These are phyloP conservation scores for Aricia artaxerxes DNA, from an alignment of 2,888 invertebrate species.

Conservation along the genomic window DNA sequence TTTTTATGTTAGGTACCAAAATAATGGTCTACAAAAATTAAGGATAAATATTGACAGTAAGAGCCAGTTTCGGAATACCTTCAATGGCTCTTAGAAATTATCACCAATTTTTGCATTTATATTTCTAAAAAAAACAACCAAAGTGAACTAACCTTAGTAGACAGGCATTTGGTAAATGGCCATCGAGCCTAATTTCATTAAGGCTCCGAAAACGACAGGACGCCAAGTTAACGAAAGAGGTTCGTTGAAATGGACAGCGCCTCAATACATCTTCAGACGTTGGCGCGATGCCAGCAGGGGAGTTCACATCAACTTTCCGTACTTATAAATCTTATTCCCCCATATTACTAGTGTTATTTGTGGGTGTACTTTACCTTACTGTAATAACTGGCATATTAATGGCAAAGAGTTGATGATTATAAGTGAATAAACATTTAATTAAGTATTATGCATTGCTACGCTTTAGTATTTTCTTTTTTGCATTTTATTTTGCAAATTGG, in stretches of 20 bases:
- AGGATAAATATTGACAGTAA: too few relatives aligned
- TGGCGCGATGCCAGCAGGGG: conserved; percentile 9
- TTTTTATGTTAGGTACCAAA: too few relatives aligned
- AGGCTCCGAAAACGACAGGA: conserved; percentile 5
- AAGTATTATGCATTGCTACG: too few relatives aligned
- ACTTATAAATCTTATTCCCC: conserved; percentile 10
- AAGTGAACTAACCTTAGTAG: background rate
- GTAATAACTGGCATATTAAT: background rate
- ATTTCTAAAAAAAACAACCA: background rate
- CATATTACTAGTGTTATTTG: background rate
- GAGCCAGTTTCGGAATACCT: too few relatives aligned
- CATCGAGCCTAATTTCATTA: conserved; percentile 14
- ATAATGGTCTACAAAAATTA: too few relatives aligned
- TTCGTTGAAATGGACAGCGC: conserved; percentile 12
- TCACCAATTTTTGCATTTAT: background rate
- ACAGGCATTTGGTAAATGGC: background rate
- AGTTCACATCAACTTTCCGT: conserved; percentile 7
- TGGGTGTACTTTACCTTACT: background rate
- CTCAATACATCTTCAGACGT: conserved; percentile 18
- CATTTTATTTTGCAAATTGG: too few relatives aligned
- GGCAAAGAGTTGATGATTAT: background rate
- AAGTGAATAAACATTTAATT: too few relatives aligned
- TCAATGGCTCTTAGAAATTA: too few relatives aligned
- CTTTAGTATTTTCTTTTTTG: too few relatives aligned
- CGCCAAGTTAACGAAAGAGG: conserved; percentile 4